phyloP scores from a whole-genome alignment of 1,140 invertebrate species.

The Drosophila rufa region DNA sequence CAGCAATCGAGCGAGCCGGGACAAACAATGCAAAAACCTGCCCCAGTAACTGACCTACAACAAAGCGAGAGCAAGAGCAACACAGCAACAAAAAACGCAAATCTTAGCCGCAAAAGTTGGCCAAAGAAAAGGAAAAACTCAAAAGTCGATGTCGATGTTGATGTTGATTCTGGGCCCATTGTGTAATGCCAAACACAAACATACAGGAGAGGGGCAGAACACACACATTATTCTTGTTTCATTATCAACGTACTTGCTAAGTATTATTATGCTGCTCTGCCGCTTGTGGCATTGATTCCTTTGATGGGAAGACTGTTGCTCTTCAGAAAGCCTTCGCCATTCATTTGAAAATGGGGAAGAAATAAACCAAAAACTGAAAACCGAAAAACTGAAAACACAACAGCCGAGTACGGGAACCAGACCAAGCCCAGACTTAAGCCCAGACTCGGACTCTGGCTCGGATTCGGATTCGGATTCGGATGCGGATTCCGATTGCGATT shows the following conservation, averaged over 20 bases:
- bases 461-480: conserved; percentile 37
- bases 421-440: conserved; percentile 32
- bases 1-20: conserved; percentile 9
- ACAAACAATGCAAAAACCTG: conserved; percentile 59
- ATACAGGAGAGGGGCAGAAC: conserved; percentile 24
- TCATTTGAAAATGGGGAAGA: conserved; percentile 35
- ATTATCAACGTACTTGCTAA: conserved; percentile 68
- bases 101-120: conserved; percentile 62
- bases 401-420: conserved; percentile 28
- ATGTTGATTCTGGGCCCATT: conserved; percentile 36
- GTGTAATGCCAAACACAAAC: conserved; percentile 49
- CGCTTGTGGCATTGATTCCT: conserved; percentile 69
- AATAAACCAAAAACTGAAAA: conserved; percentile 24
- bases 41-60: conserved; percentile 71
- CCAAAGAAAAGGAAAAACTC: conserved; percentile 44
- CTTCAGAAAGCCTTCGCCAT: conserved; percentile 40
- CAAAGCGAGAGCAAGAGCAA: conserved; percentile 55
- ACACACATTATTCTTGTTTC: conserved; percentile 59
- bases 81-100: conserved; percentile 34
- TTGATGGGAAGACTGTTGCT: conserved; percentile 40
- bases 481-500: conserved; percentile 12
- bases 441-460: conserved; percentile 16
- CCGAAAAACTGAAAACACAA: conserved; percentile 19
- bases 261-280: conserved; percentile 39
- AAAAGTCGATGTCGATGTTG: conserved; percentile 43